These are phyloP conservation scores for Euspilapteryx auroguttella DNA, from an alignment of 2,888 invertebrate species.

Conservation along the genomic window DNA sequence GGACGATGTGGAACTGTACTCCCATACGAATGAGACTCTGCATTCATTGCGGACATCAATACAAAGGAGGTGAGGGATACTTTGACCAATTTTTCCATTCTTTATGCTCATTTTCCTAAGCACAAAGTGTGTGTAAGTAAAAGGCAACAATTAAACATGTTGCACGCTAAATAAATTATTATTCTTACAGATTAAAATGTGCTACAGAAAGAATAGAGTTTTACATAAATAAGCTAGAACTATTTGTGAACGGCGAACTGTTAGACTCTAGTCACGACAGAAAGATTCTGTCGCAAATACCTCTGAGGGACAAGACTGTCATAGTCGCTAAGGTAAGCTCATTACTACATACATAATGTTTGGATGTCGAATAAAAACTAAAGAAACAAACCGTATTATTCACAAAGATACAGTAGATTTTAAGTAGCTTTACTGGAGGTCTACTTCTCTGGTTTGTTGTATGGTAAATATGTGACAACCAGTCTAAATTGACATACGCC, in stretches of 20 bases:
- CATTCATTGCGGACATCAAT: slow-evolving; percentile 81
- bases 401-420: no score
- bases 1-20: slow-evolving; percentile 90
- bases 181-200: slow-evolving; percentile 32
- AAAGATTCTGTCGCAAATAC: slow-evolving; percentile 83
- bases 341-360: neutral
- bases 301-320: slow-evolving; percentile 86
- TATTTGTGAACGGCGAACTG: slow-evolving; percentile 87
- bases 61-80: slow-evolving; percentile 55
- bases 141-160: no score
- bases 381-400: no score
- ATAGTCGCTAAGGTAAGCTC: slow-evolving; percentile 45
- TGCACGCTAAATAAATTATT: no score
- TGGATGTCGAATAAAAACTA: neutral
- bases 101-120: no score
- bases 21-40: slow-evolving; percentile 93
- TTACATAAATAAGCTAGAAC: slow-evolving; percentile 88
- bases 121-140: no score
- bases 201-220: slow-evolving; percentile 75
- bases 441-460: no score
- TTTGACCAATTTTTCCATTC: neutral
- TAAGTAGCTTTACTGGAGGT: no score
- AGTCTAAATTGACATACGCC: no score
- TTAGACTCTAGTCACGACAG: slow-evolving; percentile 86
- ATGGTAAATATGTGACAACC: no score